Evolutionary conservation across 2,888 invertebrate species (phyloP), one percentile per base, ranked within the genome.

Genomic region (Drosophila ochracea): DNA sequence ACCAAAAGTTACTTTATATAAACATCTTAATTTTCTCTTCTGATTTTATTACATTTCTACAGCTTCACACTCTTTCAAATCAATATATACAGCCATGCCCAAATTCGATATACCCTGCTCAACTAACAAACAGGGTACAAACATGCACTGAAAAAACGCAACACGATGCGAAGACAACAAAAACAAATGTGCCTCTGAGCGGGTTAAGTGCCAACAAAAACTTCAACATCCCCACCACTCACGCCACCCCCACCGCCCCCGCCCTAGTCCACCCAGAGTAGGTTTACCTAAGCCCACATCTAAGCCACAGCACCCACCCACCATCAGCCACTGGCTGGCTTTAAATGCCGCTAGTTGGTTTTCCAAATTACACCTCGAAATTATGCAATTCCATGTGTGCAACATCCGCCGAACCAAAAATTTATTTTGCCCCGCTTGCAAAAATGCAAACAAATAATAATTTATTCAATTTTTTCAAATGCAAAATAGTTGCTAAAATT

Each of bases 361-460:
- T 86, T 75, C 62, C 64, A 76, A 86, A 90, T 91, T 89, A 91
- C 74, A 65, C 77, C 78, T 76, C 52, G 59, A 84, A 84, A 91
- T 88, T 87, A 91, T 87, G 87, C 87, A 73, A 75, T 78, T 82
- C 68, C 87, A 87, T 91, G 87, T 70, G 59, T 82, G 71, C 30
- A 71, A 63, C 55, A 71, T 65, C 55, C 50, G 50, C 19, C 78
- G 50, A 69, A 55, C 59, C 64, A 70, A 68, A 72, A 77, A 69
- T 57, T n/a, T 64, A 49, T 80, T 84, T 79, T 77, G 83, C 80
- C 19, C n/a, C 37, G 70, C 70, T 74, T 58, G 84, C 90, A 71
- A 57, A 82, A 74, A 74, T 69, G 52, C 67, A 47, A 59, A 59
- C 30, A 43, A 79, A 86, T 86, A 86, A 84, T 76, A 89, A 86